phyloP scores from a whole-genome alignment of 2,888 invertebrate species.

The Phlogophora meticulosa region DNA sequence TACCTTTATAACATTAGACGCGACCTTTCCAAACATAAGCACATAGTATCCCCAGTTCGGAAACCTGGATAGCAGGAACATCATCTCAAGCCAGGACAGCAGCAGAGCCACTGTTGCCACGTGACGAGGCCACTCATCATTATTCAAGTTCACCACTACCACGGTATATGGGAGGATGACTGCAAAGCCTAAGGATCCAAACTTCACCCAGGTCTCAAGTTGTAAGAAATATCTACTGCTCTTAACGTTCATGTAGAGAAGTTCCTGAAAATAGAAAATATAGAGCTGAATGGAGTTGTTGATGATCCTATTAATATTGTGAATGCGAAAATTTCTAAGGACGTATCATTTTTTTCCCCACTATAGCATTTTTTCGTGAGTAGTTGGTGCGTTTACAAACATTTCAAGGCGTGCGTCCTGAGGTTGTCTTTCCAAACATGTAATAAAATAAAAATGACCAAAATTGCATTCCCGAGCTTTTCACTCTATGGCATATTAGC shows the following conservation, averaged over 20 bases:
- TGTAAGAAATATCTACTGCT: constrained; percentile 88
- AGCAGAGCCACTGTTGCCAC: constrained; percentile 89
- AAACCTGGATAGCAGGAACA: constrained; percentile 90
- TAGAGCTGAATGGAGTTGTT: no score
- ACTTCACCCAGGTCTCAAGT: constrained; percentile 91
- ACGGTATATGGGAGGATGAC: constrained; percentile 83
- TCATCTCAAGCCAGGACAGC: constrained; percentile 90
- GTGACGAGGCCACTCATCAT: constrained; percentile 86
- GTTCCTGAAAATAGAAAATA: constrained; percentile 79
- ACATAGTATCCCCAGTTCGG: constrained; percentile 92
- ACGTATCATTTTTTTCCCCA: no score
- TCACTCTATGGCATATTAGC: no score
- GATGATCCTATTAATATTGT: no score
- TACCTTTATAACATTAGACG: constrained; percentile 90
- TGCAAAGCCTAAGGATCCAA: constrained; percentile 85
- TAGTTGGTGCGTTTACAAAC: no score
- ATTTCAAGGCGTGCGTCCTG: no score
- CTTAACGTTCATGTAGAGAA: constrained; percentile 87
- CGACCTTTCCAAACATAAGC: constrained; percentile 92
- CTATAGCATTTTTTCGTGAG: no score
- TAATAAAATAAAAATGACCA: no score
- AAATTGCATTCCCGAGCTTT: no score
- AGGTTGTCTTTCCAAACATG: no score
- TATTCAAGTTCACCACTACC: constrained; percentile 65
- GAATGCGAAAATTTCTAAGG: no score